Evolutionary conservation across 2,888 invertebrate genomes (phyloP), one percentile per base, ranked within the genome.

Genomic region (Drosophila setosimentum): DNA sequence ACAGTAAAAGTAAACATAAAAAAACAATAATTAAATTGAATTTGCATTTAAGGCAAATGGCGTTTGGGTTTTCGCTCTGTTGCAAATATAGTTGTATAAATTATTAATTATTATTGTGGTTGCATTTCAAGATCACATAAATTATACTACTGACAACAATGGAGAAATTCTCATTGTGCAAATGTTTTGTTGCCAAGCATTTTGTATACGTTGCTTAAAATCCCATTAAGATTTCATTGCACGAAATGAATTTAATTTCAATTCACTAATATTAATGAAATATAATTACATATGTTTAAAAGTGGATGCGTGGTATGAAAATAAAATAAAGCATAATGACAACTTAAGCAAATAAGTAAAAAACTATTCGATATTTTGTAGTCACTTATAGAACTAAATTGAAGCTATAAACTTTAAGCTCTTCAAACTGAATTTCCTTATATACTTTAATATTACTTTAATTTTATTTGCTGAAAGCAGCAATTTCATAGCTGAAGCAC

Each of bases 1-100:
- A 51, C 42, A 73, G 57, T 55, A 71, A 37, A 74, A 65, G 21
- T 57, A 40, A 49, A 27, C 35, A 54, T 24, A 55, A 37, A 32
- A 32, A 60, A 29, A 37, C n/a, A 37, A 64, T 37, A 61, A 45
- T 55, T 8, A 53, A 72, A 70, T 75, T 60, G 29, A 68, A 82
- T 82, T 82, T 74, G 63, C 71, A 74, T 81, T 71, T 71, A 50
- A 40, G 51, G 37, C 61, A 66, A 73, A 73, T 61, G 60, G 65
- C 66, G 71, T 71, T 63, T 54, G 24, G 57, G 10, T 62, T 61
- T 75, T 64, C 42, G 57, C 55, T 66, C 51, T 62, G 60, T 61
- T 54, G 29, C 33, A 33, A 50, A 50, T 54, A 37, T 45, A 13
- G 33, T 35, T 37, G 33, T 55, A 40, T 40, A 65, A 60, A 67